Evolutionary conservation across 92 coral and sea anemone species (phyloP), one percentile per base, ranked within the genome.

Genomic region (Pocillopora grandis): DNA sequence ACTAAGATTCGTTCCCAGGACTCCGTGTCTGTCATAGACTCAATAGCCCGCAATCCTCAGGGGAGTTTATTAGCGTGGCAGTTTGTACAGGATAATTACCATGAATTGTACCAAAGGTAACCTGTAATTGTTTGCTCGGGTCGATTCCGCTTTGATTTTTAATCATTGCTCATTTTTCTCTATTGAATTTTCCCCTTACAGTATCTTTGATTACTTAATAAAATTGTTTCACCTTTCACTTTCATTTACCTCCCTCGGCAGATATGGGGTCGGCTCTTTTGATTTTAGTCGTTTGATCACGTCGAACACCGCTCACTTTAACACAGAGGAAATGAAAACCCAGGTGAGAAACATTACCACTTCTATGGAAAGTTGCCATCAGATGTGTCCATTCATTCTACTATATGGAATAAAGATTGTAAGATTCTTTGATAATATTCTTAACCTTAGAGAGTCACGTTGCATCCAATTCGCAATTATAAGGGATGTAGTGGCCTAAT

Each of bases 261-360:
- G 98, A 84, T 95, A 95, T 73, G 93, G 93, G 31, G 67, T 77
- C 71, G 92, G 90, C 6, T 90, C 96, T 14, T 92, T 95, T 71
- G 92, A 87, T 63, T 92, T 95, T 66, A 91, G 94, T 72, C 94
- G 98, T 18, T 71, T 95, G 71, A 88, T 95, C 52, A 83, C 66
- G 17, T 79, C 85, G 12, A 90, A 86, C 36, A 88, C 98, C 2
- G 91, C 96, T 15, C 93, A 88, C 79, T 92, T 92, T 86, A 92
- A 90, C 87, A 90, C 98, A 10, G 58, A 17, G 80, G 79, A 80
- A 20, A 89, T 57, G 90, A 20, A 17, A 23, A 20, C 17, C 11
- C 85, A 92, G 84, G 98, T 90, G 57, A 37, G 92, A 68, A 52
- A 42, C 20, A 2, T 17, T 3, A 12, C 21, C 65, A 66, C 21